Evolutionary conservation across 2,888 invertebrate species (phyloP), one percentile per base, ranked within the genome.

Genomic region (Megaustenia siamemsis): DNA sequence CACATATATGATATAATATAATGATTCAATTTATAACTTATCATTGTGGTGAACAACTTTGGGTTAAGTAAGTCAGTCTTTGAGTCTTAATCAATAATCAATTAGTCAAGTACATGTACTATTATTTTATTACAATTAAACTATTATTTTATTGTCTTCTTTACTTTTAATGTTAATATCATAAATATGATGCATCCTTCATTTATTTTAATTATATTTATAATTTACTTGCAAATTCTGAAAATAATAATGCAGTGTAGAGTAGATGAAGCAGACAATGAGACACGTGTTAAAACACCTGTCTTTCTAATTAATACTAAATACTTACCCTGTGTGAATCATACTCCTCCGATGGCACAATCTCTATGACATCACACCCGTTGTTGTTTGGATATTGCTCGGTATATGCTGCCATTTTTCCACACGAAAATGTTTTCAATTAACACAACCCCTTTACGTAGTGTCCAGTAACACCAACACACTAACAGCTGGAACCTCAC

Each of bases 261-360:
- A 53, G 53, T 18, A 21, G 1, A 10, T 18, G 53, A 10, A 32
- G 18, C 12, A 21, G 68, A n/a, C 12, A 24, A 21, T 21, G 12
- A 15, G n/a, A 32, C 18, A 15, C 12, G 69, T 69, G 38, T n/a
- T 69, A 69, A 69, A n/a, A 3, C 18, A 69, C 12, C 18, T 69
- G 28, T 32, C n/a, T 28, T 18, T 69, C 6, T 69, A 2, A n/a
- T 32, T 18, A 21, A 32, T 45, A 15, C 63, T 5, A 68, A 24
- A 69, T 8, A 43, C 85, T 86, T 85, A 92, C 92, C 90, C 90
- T 90, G n/a, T 88, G 86, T 38, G 89, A 86, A 85, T 91, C 90
- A 88, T 92, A 92, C 83, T 92, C 91, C 49, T 90, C 91, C 40
- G 90, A 85, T 12, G 91, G 89, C 53, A 90, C 88, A n/a, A 92